These are phyloP conservation scores for Mythimna ferrago DNA, from an alignment of 2,888 invertebrate species.

Conservation along the genomic window DNA sequence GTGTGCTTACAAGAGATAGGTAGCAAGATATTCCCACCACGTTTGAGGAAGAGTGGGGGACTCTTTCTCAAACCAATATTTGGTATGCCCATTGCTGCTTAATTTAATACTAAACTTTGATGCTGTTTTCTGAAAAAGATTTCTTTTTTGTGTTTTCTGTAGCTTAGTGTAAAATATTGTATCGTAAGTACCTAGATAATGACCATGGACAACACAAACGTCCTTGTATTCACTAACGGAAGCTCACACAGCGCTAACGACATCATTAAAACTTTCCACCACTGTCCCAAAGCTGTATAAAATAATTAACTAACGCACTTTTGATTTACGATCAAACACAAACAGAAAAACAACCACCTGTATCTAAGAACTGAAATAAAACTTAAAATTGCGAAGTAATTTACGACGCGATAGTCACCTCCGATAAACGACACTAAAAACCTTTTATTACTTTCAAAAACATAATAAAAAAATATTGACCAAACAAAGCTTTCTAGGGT, in stretches of 20 bases:
- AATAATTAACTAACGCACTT: constrained; percentile 57
- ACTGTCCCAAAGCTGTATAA: constrained; percentile 23
- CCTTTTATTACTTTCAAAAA: constrained; percentile 82
- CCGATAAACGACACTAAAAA: constrained; percentile 70
- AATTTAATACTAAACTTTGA: too few relatives aligned
- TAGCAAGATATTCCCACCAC: too few relatives aligned
- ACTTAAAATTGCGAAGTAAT: constrained; percentile 71
- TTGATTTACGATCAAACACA: constrained; percentile 51
- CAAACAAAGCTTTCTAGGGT: constrained; percentile 82
- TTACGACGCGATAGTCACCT: constrained; percentile 71
- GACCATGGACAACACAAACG: too few relatives aligned
- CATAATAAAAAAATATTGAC: constrained; percentile 77
- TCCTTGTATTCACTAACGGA: constrained; percentile 1
- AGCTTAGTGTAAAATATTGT: too few relatives aligned
- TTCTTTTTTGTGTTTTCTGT: too few relatives aligned
- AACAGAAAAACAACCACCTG: constrained; percentile 20
- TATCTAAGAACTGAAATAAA: constrained; percentile 63
- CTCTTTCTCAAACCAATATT: too few relatives aligned
- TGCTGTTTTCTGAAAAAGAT: too few relatives aligned
- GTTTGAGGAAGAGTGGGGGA: too few relatives aligned
- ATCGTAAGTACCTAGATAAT: too few relatives aligned
- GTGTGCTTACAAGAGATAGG: too few relatives aligned
- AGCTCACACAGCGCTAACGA: constrained; percentile 30
- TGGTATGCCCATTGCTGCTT: too few relatives aligned
- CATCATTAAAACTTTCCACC: constrained; percentile 44